phyloP scores from a whole-genome alignment of 2,113 vertebrate species.

The Piaya cayana region DNA sequence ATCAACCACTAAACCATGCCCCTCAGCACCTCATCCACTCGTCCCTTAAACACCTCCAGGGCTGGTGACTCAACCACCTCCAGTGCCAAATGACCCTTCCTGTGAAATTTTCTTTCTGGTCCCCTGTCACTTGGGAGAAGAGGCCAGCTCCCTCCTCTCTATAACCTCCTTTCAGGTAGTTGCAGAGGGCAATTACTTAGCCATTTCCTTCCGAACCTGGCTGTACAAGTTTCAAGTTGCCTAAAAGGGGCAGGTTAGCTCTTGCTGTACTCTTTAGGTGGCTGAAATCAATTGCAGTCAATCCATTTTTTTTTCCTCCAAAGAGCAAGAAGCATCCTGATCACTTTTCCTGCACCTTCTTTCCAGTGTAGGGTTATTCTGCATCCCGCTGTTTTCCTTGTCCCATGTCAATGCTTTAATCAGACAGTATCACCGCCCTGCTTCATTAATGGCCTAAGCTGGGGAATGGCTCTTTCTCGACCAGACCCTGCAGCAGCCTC shows the following conservation, averaged over 20 bases:
- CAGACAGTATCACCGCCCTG: rapidly evolving
- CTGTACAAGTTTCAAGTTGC: not conserved
- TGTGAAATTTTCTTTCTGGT: too few species aligned
- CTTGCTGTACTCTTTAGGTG: not conserved
- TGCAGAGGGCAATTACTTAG: not conserved
- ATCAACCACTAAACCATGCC: too few species aligned
- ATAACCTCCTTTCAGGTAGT: too few species aligned
- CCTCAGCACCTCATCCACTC: too few species aligned
- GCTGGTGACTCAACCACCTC: too few species aligned
- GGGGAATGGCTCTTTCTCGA: not conserved
- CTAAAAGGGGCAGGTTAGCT: not conserved
- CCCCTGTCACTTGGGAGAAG: too few species aligned
- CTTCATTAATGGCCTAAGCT: not conserved
- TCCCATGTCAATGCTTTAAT: not conserved
- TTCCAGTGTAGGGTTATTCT: not conserved
- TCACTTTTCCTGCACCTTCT: not conserved
- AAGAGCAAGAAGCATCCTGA: not conserved
- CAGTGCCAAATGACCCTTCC: too few species aligned
- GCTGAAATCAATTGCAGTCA: not conserved
- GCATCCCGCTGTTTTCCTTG: not conserved
- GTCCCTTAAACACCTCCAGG: too few species aligned
- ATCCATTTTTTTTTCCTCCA: not conserved
- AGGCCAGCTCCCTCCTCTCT: too few species aligned
- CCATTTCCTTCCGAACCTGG: not conserved
- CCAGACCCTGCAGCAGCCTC: too few species aligned